Conservation (phyloP, 2,888 invertebrate species). For the Penaeus monodon region DNA sequence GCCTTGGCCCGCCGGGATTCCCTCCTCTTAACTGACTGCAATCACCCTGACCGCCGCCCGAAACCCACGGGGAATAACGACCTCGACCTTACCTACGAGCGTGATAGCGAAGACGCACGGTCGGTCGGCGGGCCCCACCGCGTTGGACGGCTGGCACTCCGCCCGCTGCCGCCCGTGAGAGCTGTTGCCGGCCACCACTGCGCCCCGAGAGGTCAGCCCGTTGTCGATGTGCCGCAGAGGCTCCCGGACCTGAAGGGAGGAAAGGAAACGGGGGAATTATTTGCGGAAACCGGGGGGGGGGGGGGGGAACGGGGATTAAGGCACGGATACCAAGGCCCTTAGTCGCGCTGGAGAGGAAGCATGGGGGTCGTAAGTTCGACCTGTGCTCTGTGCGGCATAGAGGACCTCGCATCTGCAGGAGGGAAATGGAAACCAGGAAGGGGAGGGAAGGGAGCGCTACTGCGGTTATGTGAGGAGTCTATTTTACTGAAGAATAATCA, state of each 20-base stretch:
- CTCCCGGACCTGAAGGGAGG: slow-evolving; percentile 22
- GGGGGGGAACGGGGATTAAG: neutral
- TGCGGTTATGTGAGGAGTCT: too few species aligned
- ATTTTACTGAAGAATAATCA: too few species aligned
- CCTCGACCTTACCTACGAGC: slow-evolving; percentile 24
- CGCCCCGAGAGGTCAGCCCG: slow-evolving; percentile 27
- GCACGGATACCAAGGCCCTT: neutral
- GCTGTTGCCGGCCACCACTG: slow-evolving; percentile 30
- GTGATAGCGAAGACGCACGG: slow-evolving; percentile 43
- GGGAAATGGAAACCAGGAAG: too few species aligned
- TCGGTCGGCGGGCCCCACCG: slow-evolving; percentile 25
- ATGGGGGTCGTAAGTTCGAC: too few species aligned
- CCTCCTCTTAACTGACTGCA: too few species aligned
- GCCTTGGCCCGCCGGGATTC: too few species aligned
- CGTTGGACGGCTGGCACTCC: slow-evolving; percentile 35
- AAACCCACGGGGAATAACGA: too few species aligned
- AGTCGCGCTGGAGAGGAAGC: too few species aligned
- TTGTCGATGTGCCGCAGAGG: slow-evolving; percentile 34
- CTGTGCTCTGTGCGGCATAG: too few species aligned
- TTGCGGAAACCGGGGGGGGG: neutral
- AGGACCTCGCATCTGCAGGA: too few species aligned
- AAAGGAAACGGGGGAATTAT: neutral
- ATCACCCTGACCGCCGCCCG: too few species aligned
- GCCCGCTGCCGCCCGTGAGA: slow-evolving; percentile 26
- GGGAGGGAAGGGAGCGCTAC: too few species aligned